Percentiles rank a stretch among this genome's conserved stretches.
phyloP scores from a whole-genome alignment of 2,113 vertebrate genomes.

The Perca flavescens region DNA sequence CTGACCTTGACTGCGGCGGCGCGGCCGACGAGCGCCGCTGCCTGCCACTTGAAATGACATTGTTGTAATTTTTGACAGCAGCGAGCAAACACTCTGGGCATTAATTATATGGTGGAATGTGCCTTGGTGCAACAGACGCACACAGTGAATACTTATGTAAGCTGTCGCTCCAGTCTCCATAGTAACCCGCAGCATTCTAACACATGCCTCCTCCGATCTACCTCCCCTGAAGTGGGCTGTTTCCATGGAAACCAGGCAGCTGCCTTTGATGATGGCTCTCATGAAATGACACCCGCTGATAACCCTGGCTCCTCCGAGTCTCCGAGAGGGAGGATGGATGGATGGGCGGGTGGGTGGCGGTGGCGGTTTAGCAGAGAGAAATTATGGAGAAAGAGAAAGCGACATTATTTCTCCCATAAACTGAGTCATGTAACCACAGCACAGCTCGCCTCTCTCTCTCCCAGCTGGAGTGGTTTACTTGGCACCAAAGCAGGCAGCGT shows the following conservation, averaged over 20 bases:
- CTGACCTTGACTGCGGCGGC: conserved; percentile 77
- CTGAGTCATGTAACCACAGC: conserved; percentile 51
- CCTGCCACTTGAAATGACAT: conserved; percentile 78
- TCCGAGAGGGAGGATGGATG: conserved; percentile 44
- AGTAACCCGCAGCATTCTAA: conserved; percentile 77
- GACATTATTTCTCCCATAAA: conserved; percentile 41
- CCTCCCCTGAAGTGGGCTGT: conserved; percentile 80
- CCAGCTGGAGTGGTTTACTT: conserved; percentile 59
- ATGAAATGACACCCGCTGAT: conserved; percentile 77
- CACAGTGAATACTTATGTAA: conserved; percentile 85
- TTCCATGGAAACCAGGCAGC: conserved; percentile 84
- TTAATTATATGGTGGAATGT: conserved; percentile 81
- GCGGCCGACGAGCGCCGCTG: conserved; percentile 58
- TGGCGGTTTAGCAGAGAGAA: conserved; percentile 27
- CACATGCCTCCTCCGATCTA: conserved; percentile 72
- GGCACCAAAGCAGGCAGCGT: conserved; percentile 30
- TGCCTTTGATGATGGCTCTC: conserved; percentile 81
- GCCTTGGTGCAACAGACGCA: conserved; percentile 68
- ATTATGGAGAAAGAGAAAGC: conserved; percentile 58
- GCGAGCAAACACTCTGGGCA: conserved; percentile 78
- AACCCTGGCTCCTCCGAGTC: conserved; percentile 55
- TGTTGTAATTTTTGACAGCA: conserved; percentile 78
- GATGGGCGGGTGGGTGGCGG: conserved; percentile 14
- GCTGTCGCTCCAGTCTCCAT: conserved; percentile 81
- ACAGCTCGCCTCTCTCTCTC: neutral